Evolutionary conservation across 2,888 invertebrate genomes (phyloP).

Genomic region (Thymelicus acteon): DNA sequence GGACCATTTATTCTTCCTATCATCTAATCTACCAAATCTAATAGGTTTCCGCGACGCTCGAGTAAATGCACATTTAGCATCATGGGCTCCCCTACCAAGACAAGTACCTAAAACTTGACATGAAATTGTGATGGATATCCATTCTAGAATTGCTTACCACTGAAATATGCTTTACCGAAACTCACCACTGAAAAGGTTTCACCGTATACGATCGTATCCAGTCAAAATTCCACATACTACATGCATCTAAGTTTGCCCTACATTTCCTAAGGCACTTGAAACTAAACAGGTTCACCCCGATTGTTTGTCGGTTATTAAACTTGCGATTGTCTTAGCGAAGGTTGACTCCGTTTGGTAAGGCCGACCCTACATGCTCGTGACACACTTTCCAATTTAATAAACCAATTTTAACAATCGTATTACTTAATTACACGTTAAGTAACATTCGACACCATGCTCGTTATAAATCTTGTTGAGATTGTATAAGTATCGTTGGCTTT

Average conservation of each 20-base stretch:
- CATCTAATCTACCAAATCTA: no score
- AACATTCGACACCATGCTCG: not conserved
- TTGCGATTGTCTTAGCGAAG: conserved; percentile 31
- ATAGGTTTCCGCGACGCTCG: no score
- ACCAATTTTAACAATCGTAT: conserved; percentile 20
- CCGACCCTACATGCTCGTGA: conserved; percentile 20
- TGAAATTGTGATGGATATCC: no score
- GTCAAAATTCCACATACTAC: no score
- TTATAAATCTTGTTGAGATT: not conserved
- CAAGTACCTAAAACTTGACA: no score
- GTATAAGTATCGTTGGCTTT: not conserved
- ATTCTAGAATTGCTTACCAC: no score
- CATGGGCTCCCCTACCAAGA: no score
- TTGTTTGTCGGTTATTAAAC: conserved; percentile 20
- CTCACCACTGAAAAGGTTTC: no score
- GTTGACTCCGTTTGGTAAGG: conserved; percentile 22
- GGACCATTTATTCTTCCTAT: no score
- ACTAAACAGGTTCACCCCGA: conserved; percentile 26
- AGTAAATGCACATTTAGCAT: no score
- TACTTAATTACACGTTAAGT: not conserved
- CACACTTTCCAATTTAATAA: conserved; percentile 28
- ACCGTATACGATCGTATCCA: no score
- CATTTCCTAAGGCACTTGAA: conserved; percentile 19
- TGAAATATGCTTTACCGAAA: no score
- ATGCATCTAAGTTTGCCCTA: not conserved